phyloP scores from a whole-genome alignment of 2,113 vertebrate genomes.

The Pao palembangensis region DNA sequence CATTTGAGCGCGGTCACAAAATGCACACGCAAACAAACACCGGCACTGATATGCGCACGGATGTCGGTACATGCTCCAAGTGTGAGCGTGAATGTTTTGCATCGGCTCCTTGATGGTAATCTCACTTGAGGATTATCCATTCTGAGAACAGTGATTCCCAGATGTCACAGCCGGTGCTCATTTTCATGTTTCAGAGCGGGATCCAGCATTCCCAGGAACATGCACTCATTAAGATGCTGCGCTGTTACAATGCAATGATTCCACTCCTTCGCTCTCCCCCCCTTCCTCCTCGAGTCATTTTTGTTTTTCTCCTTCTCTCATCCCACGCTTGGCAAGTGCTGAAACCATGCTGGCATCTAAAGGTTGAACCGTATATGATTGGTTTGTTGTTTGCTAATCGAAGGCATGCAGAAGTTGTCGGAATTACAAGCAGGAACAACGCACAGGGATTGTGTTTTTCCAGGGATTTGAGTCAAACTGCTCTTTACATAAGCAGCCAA shows the following conservation, averaged over 20 bases:
- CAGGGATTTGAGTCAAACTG: slow-evolving; percentile 54
- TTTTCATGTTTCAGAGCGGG: slow-evolving; percentile 51
- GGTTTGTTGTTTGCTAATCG: neutral
- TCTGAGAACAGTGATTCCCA: slow-evolving; percentile 53
- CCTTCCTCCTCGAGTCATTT: slow-evolving; percentile 8
- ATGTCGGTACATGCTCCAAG: neutral
- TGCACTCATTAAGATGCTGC: slow-evolving; percentile 53
- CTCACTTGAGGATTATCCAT: slow-evolving; percentile 58
- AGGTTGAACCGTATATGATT: neutral
- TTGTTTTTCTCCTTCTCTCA: slow-evolving; percentile 8
- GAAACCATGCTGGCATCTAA: neutral
- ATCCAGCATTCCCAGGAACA: slow-evolving; percentile 39
- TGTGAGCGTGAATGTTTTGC: slow-evolving; percentile 30
- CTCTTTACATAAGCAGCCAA: slow-evolving; percentile 25
- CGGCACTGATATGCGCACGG: too few species aligned
- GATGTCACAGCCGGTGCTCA: slow-evolving; percentile 51
- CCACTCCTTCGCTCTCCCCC: slow-evolving; percentile 8
- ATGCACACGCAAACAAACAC: slow-evolving; percentile 7
- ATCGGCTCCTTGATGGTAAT: slow-evolving; percentile 56
- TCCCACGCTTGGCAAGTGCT: neutral
- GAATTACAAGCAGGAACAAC: slow-evolving; percentile 15
- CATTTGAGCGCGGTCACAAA: slow-evolving; percentile 34
- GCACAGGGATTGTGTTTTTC: slow-evolving; percentile 49
- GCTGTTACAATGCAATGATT: slow-evolving; percentile 28
- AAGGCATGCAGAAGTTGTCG: slow-evolving; percentile 9